A percentile compares a stretch with the other conserved stretches of the same genome.
phyloP scores from a whole-genome alignment of 2,797 vertebrate species.

The Tenualosa ilisha region DNA sequence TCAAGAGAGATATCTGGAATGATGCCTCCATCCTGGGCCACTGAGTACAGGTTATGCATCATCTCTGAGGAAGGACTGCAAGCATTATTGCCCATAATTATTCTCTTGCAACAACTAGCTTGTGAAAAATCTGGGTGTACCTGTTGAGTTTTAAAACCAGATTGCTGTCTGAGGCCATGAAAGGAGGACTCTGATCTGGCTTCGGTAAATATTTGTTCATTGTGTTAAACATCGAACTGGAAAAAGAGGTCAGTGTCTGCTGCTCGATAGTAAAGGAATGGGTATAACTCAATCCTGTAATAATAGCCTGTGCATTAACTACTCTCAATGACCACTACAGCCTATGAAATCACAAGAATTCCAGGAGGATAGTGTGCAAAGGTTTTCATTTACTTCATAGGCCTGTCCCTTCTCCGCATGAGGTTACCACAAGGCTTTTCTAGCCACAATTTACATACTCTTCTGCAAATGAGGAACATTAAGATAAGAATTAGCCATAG shows the following conservation, averaged over 20 bases:
- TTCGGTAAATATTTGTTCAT: constrained; percentile 10
- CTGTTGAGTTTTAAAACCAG: background rate
- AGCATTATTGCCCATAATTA: constrained; percentile 55
- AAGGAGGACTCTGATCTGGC: constrained; percentile 20
- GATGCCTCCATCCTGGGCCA: constrained; percentile 43
- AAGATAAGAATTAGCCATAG: background rate
- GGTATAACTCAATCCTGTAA: background rate
- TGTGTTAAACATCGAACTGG: constrained; percentile 9
- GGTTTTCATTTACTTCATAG: background rate
- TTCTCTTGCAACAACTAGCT: background rate
- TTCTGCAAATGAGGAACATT: background rate
- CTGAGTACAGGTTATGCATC: constrained; percentile 48
- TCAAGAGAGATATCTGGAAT: constrained; percentile 59
- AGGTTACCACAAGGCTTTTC: too few relatives aligned
- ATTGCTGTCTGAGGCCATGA: background rate
- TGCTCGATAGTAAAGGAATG: background rate
- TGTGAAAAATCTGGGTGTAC: background rate
- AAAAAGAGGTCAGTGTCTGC: background rate
- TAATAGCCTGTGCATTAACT: background rate
- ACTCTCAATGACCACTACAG: background rate
- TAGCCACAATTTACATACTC: too few relatives aligned
- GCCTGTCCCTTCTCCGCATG: background rate
- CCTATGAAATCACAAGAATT: background rate
- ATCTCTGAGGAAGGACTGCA: constrained; percentile 52
- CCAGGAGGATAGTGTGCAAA: background rate